Conservation (phyloP, 1,140 invertebrate genomes). For the Drosophila neocordata region DNA sequence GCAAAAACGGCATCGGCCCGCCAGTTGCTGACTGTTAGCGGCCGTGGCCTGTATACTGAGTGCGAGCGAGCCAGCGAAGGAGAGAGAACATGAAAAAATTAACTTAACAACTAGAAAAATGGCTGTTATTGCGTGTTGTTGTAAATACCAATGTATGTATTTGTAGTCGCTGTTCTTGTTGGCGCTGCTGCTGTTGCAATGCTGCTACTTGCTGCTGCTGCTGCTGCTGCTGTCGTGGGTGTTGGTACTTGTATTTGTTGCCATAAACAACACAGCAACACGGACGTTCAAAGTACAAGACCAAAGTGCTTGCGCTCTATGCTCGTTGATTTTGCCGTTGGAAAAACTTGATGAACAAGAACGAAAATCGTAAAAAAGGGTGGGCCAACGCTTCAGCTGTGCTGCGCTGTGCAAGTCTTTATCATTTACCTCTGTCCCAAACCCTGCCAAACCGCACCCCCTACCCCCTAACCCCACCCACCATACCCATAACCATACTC, state of each 20-base stretch:
- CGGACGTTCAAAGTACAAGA: conserved; percentile 46
- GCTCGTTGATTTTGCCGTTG: conserved; percentile 52
- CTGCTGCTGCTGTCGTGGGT: conserved; percentile 55
- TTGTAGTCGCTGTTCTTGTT: conserved; percentile 69
- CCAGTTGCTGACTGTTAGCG: conserved; percentile 47
- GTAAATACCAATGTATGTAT: conserved; percentile 81
- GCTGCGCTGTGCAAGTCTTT: conserved; percentile 37
- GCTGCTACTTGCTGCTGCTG: conserved; percentile 57
- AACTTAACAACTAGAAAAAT: conserved; percentile 83
- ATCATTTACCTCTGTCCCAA: conserved; percentile 31
- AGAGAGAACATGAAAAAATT: conserved; percentile 83
- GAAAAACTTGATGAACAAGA: conserved; percentile 79
- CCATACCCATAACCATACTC: background rate
- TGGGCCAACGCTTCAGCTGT: conserved; percentile 54
- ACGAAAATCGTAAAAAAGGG: conserved; percentile 68
- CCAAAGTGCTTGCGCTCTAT: conserved; percentile 58
- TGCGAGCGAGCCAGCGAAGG: conserved; percentile 34
- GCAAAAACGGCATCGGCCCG: conserved; percentile 16
- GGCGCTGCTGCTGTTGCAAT: conserved; percentile 48
- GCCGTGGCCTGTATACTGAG: background rate
- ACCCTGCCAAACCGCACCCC: background rate
- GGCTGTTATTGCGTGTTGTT: conserved; percentile 83
- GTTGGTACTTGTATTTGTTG: conserved; percentile 72
- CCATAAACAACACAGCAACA: conserved; percentile 71
- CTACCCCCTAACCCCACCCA: background rate